Evolutionary conservation across 2,888 invertebrate species (phyloP).

Genomic region (Aphidoletes aphidimyza): DNA sequence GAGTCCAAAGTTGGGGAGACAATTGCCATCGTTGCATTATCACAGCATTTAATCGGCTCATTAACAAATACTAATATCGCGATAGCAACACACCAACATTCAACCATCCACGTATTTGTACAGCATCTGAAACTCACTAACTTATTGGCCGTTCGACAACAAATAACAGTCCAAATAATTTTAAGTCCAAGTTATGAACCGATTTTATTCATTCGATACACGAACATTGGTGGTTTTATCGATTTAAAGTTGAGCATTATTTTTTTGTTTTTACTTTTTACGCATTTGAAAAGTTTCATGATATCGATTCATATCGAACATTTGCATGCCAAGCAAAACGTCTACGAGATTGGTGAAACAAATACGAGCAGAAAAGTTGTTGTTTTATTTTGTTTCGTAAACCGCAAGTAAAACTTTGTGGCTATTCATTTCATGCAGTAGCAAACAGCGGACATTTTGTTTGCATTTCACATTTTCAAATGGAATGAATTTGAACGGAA

Average conservation of each 20-base stretch:
- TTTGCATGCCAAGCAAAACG: background rate
- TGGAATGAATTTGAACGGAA: background rate
- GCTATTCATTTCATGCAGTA: background rate
- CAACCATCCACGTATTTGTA: background rate
- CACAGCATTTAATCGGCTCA: constrained; percentile 45
- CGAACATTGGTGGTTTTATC: background rate
- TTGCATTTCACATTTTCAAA: background rate
- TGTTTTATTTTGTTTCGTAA: background rate
- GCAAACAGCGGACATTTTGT: background rate
- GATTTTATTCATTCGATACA: background rate
- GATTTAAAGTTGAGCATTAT: background rate
- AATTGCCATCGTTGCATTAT: constrained; percentile 46
- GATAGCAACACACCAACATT: background rate
- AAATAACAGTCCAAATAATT: background rate
- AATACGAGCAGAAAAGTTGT: background rate
- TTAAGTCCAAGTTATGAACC: background rate
- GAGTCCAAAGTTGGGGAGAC: constrained; percentile 18
- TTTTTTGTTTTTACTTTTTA: background rate
- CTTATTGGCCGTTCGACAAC: background rate
- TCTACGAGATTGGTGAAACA: background rate
- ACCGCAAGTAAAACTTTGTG: constrained; percentile 25
- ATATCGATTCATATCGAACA: constrained; percentile 15
- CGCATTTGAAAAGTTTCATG: background rate
- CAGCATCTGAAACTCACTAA: background rate
- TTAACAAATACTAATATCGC: constrained; percentile 44